Evolutionary conservation across 1,140 invertebrate genomes (phyloP), one percentile per base, ranked within the genome.

Genomic region (Acromyrmex echinatior): DNA sequence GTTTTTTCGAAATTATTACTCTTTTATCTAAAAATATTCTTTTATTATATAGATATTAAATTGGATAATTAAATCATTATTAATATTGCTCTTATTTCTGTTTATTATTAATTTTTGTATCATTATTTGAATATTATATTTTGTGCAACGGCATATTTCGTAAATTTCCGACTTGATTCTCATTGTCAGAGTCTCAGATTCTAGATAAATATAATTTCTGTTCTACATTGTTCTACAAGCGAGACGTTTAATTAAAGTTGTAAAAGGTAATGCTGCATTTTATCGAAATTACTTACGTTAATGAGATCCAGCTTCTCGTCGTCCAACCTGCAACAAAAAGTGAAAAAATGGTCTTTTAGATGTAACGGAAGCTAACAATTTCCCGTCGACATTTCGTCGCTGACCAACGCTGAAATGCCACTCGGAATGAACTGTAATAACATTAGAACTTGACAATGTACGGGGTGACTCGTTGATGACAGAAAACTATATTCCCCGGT

Each of bases 281-380:
- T 62, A 84, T 84, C 39, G 39, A 25, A 60, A 49, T 51, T 94
- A 97, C 97, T 97, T 96, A 98, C 98, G 95, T 98, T 98, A 87
- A 99, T 98, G 91, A 99, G 96, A 92, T 97, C 96, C 93, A 98
- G 97, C 95, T 98, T 98, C 92, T 97, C 97, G 88, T 95, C 95
- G 86, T 98, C 97, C 93, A 99, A 96, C 93, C 98, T 98, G 96
- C 77, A 97, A 97, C 93, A 96, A 87, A 95, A 95, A 95, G 93
- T 93, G 90, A 92, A 92, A 92, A 88, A 90, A 77, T 73, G 25
- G 31, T 35, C 49, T 45, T 79, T 86, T 79, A 84, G 79, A 81
- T 39, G 65, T 81, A 76, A 63, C 80, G 80, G 70, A 74, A 84
- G 70, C 25, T 84, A 86, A 86, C 35, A 87, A 88, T 86, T 86